phyloP scores from a whole-genome alignment of 2,113 vertebrate genomes.

The Catagonus wagneri region DNA sequence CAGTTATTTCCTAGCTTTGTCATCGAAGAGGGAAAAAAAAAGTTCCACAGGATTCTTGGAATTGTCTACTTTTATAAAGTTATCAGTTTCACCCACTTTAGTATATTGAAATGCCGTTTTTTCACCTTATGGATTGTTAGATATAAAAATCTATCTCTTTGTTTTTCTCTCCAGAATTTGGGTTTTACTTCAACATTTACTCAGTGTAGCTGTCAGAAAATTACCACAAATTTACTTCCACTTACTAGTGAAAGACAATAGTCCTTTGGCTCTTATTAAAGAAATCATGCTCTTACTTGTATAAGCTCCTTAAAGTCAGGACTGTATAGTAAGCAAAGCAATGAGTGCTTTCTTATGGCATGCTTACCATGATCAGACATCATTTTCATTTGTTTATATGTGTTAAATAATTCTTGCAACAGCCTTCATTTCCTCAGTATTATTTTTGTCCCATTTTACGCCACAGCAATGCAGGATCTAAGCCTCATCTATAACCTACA shows the following conservation, averaged over 20 bases:
- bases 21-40: not conserved
- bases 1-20: conserved; percentile 16
- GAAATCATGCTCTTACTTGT: not conserved
- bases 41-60: not conserved
- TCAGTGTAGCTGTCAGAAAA: not conserved
- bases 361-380: not conserved
- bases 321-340: not conserved
- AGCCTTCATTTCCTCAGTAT: not conserved
- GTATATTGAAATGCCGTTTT: not conserved
- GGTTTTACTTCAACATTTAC: not conserved
- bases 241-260: not conserved
- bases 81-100: not conserved
- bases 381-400: not conserved
- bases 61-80: not conserved
- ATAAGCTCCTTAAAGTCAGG: not conserved
- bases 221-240: not conserved
- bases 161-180: not conserved
- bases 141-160: not conserved
- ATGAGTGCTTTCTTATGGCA: not conserved
- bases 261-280: not conserved
- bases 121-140: not conserved
- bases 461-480: too few species aligned
- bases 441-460: not conserved
- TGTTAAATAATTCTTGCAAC: not conserved
- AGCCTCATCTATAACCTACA: too few species aligned